Conservation (phyloP, 2,888 invertebrate genomes). For the Aplocera efformata region DNA sequence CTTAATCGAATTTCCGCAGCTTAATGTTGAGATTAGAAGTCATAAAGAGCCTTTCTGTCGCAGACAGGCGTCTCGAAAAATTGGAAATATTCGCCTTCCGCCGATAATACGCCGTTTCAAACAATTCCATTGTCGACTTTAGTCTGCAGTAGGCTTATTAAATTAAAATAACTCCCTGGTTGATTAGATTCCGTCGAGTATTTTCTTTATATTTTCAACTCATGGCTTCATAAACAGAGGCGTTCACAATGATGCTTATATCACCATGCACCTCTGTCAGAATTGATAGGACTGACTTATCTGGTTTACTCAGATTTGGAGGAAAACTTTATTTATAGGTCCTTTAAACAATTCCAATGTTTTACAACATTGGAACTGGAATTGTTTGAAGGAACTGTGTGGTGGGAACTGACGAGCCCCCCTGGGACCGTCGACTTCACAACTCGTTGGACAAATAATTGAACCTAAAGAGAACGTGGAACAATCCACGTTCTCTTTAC, state of each 20-base stretch:
- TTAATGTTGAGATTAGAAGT: conserved; percentile 58
- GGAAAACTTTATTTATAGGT: too few relatives aligned
- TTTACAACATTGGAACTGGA: conserved; percentile 13
- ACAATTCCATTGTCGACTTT: conserved; percentile 38
- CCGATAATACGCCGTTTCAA: conserved; percentile 48
- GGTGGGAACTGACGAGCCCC: too few relatives aligned
- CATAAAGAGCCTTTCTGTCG: conserved; percentile 58
- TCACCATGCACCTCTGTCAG: too few relatives aligned
- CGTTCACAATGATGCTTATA: too few relatives aligned
- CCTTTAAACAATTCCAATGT: conserved; percentile 12
- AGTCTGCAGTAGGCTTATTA: conserved; percentile 32
- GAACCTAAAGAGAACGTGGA: conserved; percentile 22
- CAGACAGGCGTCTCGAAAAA: conserved; percentile 56
- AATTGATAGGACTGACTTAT: too few relatives aligned
- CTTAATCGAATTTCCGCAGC: conserved; percentile 57
- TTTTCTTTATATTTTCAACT: too few relatives aligned
- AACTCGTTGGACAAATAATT: conserved; percentile 24
- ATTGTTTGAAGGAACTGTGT: too few relatives aligned
- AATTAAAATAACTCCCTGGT: too few relatives aligned
- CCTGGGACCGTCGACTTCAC: conserved; percentile 14
- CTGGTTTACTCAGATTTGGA: too few relatives aligned
- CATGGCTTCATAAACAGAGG: too few relatives aligned
- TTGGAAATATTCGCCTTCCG: conserved; percentile 51
- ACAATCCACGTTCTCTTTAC: too few relatives aligned
- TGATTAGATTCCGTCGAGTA: too few relatives aligned